phyloP scores from a whole-genome alignment of 2,888 invertebrate species.

The Orthosia incerta region DNA sequence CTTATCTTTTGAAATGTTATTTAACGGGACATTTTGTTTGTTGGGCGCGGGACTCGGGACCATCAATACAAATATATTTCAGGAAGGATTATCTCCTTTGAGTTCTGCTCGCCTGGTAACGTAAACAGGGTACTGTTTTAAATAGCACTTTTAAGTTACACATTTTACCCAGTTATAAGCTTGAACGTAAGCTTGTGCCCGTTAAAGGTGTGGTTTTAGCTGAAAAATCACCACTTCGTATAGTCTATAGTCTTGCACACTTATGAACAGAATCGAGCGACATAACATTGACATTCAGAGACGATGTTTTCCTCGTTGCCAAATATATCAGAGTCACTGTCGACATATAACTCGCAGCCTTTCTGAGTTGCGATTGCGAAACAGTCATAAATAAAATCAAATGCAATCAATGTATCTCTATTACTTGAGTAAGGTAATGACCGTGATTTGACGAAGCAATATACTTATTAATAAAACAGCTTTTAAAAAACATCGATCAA shows the following conservation, averaged over 20 bases:
- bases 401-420: background rate
- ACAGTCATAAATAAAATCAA: slow-evolving; percentile 9
- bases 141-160: background rate
- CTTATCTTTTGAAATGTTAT: slow-evolving; percentile 69
- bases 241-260: background rate
- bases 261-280: background rate
- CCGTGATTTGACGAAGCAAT: background rate
- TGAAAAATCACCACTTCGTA: background rate
- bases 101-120: background rate
- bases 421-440: background rate
- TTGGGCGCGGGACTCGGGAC: slow-evolving; percentile 34
- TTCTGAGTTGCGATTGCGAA: slow-evolving; percentile 6
- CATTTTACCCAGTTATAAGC: background rate
- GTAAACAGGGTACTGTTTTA: background rate
- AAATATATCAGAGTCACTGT: slow-evolving; percentile 6
- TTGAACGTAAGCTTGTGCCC: background rate
- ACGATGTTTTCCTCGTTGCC: slow-evolving; percentile 32
- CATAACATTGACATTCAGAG: slow-evolving; percentile 49
- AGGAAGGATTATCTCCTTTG: slow-evolving; percentile 43
- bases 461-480: background rate
- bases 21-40: slow-evolving; percentile 69
- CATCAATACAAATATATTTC: slow-evolving; percentile 55
- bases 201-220: too few relatives aligned
- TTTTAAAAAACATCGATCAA: background rate
- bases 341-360: background rate